phyloP scores from a whole-genome alignment of 2,797 vertebrate species.

The Spheniscus humboldti region DNA sequence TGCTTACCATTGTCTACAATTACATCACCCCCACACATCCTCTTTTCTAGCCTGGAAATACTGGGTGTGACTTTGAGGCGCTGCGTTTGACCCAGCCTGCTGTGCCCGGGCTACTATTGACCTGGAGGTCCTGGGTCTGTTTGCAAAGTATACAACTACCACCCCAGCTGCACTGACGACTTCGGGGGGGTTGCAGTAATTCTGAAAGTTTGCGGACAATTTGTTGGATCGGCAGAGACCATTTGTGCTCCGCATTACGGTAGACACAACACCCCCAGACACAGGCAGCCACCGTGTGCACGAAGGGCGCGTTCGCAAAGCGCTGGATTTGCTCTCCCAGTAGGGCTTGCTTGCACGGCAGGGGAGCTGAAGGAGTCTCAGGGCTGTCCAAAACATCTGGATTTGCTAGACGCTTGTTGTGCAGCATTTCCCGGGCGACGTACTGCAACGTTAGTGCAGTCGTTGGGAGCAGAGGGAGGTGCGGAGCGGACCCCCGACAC shows the following conservation, averaged over 20 bases:
- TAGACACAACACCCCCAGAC: fast-evolving
- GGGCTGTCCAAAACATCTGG: neutral
- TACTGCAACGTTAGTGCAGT: fast-evolving
- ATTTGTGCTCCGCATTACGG: neutral
- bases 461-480: neutral
- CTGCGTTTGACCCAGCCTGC: neutral
- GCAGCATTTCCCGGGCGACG: fast-evolving
- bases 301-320: fast-evolving
- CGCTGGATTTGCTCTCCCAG: neutral
- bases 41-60: neutral
- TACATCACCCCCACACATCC: neutral
- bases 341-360: fast-evolving
- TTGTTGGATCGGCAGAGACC: neutral
- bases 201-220: neutral
- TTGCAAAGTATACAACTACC: neutral
- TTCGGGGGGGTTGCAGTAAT: fast-evolving
- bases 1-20: neutral
- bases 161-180: too few species aligned
- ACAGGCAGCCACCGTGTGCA: fast-evolving
- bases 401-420: neutral
- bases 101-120: neutral
- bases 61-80: neutral
- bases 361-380: fast-evolving
- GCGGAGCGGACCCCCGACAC: fast-evolving
- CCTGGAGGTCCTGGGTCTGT: neutral